Evolutionary conservation across 2,113 vertebrate genomes (phyloP).

Genomic region (Macrotus californicus): DNA sequence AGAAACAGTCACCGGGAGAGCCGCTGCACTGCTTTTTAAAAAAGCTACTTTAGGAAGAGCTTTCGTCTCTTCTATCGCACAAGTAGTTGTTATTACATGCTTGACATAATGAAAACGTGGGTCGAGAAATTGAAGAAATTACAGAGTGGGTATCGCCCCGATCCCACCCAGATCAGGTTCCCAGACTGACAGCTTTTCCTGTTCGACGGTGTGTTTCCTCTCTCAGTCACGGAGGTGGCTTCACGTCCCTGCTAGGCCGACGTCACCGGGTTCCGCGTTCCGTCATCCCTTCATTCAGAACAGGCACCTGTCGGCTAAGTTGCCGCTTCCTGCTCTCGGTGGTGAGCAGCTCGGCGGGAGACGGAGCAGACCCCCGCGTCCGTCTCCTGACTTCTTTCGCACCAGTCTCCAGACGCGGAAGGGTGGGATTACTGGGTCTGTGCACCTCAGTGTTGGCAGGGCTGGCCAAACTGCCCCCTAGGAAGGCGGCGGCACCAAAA

Average conservation of each 20-base stretch:
- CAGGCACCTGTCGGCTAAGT: not conserved
- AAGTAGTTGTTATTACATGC: not conserved
- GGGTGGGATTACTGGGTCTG: slow-evolving; percentile 8
- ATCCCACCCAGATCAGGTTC: not conserved
- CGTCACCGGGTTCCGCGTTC: not conserved
- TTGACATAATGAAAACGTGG: not conserved
- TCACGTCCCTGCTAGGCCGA: not conserved
- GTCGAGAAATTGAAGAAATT: not conserved
- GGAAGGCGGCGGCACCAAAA: slow-evolving; percentile 20
- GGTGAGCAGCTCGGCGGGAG: not conserved
- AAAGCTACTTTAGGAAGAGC: not conserved
- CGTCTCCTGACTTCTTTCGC: not conserved
- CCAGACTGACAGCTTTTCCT: not conserved
- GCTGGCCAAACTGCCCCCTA: slow-evolving; percentile 39
- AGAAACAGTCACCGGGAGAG: not conserved
- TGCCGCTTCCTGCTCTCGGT: not conserved
- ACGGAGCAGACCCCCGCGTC: not conserved
- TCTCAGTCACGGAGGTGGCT: not conserved
- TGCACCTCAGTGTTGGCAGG: slow-evolving; percentile 10
- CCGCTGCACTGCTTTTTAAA: not conserved
- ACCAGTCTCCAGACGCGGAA: not conserved
- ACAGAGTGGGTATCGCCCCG: not conserved
- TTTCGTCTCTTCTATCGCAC: slow-evolving; percentile 22
- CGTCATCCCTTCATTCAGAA: not conserved
- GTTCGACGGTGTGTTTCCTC: not conserved